Base-by-base conservation (phyloP, 2,888 invertebrate genomes). In the Ernsta delagoae region DNA sequence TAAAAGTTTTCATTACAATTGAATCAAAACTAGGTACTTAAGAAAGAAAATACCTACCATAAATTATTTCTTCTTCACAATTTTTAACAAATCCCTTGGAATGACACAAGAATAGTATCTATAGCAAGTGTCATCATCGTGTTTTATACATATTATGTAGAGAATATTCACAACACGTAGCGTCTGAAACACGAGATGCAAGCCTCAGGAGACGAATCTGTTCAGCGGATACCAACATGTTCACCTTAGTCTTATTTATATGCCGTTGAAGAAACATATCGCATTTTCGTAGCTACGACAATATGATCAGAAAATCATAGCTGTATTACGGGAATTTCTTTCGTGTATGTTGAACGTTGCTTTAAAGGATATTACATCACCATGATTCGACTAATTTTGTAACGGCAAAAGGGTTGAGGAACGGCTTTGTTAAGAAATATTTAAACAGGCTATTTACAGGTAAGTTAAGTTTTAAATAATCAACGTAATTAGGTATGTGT, bases 181-280 rank as follows among this genome's bases (percentile, higher is more conserved):
- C 80, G 81, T 12, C 81, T 88, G 89, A 76, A 84, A 86, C 85
- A 87, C 86, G 85, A 86, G 84, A 87, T 87, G 90, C 89, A 90
- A 91, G 90, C 90, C 90, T 88, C 85, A 71, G 72, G 84, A 83
- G 75, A 80, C 77, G 85, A 89, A 91, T 92, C 89, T 89, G 88
- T 83, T 83, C 80, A 71, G 72, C 77, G 77, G 83, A 87, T 84
- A 85, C 83, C 82, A 86, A 80, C 73, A 73, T 75, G 74, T 74
- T 75, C 73, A 75, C 84, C 87, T 87, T 79, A 85, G 81, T 81
- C 81, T 87, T 89, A 89, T 89, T 87, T 89, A 89, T 85, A 84
- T 77, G 77, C 82, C 80, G 85, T 86, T 85, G 85, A 82, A 85
- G 84, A 84, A 48, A 86, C 85, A 86, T 85, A 88, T 84, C 84